These are phyloP conservation scores for Lycocorax pyrrhopterus DNA, from an alignment of 2,113 vertebrate genomes.

Conservation along the genomic window DNA sequence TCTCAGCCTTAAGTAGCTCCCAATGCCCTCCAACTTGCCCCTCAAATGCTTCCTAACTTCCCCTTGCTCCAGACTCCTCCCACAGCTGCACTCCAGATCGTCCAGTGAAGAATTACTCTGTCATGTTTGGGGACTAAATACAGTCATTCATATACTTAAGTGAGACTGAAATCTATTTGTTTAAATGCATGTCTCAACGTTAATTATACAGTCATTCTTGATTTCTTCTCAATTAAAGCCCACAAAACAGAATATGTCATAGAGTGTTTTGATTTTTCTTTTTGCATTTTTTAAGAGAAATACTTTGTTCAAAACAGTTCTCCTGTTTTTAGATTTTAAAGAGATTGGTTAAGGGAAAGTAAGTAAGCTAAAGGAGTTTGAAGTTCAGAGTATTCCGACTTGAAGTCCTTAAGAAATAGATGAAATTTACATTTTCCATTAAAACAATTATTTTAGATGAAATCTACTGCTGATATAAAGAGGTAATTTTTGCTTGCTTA, in stretches of 20 bases:
- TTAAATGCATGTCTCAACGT: not conserved
- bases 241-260: not conserved
- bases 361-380: not conserved
- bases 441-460: not conserved
- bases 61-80: not conserved
- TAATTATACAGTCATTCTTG: not conserved
- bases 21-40: not conserved
- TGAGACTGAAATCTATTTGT: not conserved
- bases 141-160: not conserved
- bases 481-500: not conserved
- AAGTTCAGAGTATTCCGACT: not conserved
- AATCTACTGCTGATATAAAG: not conserved
- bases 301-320: not conserved
- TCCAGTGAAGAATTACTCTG: not conserved
- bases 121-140: not conserved
- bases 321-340: not conserved
- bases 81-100: constrained; percentile 29
- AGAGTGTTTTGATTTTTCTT: not conserved
- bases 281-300: not conserved
- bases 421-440: not conserved
- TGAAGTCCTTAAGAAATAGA: not conserved
- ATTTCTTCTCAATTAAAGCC: not conserved
- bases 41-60: not conserved
- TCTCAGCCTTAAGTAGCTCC: not conserved
- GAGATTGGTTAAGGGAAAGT: not conserved